Conservation (phyloP, 2,888 invertebrate genomes). For the Calameuta pallipes region DNA sequence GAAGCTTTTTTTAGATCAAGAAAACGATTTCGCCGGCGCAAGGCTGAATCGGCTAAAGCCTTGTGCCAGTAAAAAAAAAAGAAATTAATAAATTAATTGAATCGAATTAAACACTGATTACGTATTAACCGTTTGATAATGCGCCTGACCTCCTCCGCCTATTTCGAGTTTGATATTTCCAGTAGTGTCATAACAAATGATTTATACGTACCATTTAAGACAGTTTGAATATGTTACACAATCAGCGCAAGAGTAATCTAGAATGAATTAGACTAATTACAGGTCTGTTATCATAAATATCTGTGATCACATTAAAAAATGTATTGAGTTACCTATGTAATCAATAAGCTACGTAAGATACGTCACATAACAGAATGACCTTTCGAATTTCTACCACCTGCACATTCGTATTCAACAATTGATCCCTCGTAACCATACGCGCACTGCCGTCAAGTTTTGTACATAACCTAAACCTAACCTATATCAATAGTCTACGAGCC, state of each 20-base stretch:
- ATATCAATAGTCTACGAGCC: background rate
- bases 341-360: background rate
- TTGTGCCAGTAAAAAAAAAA: background rate
- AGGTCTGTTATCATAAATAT: background rate
- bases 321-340: background rate
- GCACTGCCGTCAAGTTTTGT: background rate
- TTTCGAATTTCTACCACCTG: background rate
- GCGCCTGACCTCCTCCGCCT: background rate
- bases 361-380: background rate
- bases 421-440: background rate
- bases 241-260: background rate
- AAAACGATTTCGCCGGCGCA: background rate
- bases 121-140: background rate
- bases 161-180: background rate
- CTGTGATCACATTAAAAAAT: background rate
- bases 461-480: background rate
- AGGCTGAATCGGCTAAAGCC: background rate
- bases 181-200: background rate
- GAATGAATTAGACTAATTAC: background rate
- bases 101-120: background rate
- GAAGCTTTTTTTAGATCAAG: background rate
- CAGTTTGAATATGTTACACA: background rate
- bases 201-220: background rate
- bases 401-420: background rate
- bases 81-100: background rate